Base-by-base conservation (phyloP, 2,888 invertebrate genomes). In the Morpho deidamia region DNA sequence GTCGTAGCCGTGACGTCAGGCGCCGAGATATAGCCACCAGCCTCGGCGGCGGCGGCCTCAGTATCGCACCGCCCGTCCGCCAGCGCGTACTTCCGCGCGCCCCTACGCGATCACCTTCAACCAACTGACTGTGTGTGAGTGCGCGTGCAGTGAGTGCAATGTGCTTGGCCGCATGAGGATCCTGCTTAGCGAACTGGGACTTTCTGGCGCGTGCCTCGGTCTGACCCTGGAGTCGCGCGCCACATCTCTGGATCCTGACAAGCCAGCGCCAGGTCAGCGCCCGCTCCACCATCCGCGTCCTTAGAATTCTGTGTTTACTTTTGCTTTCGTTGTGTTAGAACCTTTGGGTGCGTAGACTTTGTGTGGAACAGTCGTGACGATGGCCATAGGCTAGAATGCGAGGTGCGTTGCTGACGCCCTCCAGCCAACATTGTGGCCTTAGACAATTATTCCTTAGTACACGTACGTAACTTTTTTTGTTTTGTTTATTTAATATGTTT, bases 341-440 rank as follows among this genome's bases (percentile, higher is more conserved):
- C 84, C 86, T 85, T 68, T 79, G 82, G 84, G 81, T 85, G 78
- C 76, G 73, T 83, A 83, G 81, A 84, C 77, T 76, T 79, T 87
- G 84, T 84, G 86, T 83, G 83, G 82, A 73, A 86, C 86, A 84
- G 79, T 87, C 76, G 83, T 86, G 87, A 88, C 74, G 74, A 88
- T 88, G 88, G 89, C 88, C 76, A 80, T 85, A 78, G 88, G 88
- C 87, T 89, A 89, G 89, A 83, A 89, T 89, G 89, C 89, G 88
- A 85, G 87, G 89, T 81, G 89, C 87, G 87, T 83, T 88, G 81
- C 87, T 88, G 81, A 85, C 88, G 88, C 88, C 87, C 84, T 84
- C 83, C 77, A 85, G 78, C 80, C 83, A 82, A 81, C 80, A 79
- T 75, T 85, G 83, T 76, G 82, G 77, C 83, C 81, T 89, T 81